Conservation (phyloP, 2,113 vertebrate species). For the Rhinolophus sinicus region DNA sequence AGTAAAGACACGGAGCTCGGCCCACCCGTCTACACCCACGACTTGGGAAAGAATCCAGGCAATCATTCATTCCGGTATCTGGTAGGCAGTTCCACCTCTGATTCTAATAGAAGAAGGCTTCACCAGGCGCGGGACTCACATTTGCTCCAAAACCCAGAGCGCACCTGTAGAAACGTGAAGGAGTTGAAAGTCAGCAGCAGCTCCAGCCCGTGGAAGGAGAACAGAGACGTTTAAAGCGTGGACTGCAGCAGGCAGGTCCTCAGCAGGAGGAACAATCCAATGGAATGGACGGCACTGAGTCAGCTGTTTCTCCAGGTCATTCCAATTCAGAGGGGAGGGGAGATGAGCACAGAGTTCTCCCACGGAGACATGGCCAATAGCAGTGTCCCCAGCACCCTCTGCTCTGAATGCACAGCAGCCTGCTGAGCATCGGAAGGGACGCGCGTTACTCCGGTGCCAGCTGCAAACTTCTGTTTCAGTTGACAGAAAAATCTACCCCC, state of each 20-base stretch:
- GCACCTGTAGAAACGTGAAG: no score
- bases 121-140: no score
- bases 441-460: no score
- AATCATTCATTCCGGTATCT: neutral
- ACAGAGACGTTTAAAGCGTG: no score
- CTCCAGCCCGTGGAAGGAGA: no score
- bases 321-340: conserved; percentile 90
- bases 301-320: neutral
- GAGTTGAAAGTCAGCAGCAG: no score
- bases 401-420: conserved; percentile 95
- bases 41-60: neutral
- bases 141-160: conserved; percentile 85
- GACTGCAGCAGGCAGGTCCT: no score
- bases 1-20: no score
- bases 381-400: conserved; percentile 91
- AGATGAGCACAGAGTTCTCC: conserved; percentile 94
- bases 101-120: neutral
- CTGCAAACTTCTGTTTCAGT: no score
- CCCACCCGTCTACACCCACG: no score
- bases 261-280: no score
- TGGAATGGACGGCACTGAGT: no score
- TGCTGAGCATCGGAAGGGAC: conserved; percentile 85
- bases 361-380: conserved; percentile 93
- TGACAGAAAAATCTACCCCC: neutral
- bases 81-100: neutral